These are phyloP conservation scores for Notospermus geniculatus DNA, from an alignment of 1,140 invertebrate genomes.

Conservation along the genomic window DNA sequence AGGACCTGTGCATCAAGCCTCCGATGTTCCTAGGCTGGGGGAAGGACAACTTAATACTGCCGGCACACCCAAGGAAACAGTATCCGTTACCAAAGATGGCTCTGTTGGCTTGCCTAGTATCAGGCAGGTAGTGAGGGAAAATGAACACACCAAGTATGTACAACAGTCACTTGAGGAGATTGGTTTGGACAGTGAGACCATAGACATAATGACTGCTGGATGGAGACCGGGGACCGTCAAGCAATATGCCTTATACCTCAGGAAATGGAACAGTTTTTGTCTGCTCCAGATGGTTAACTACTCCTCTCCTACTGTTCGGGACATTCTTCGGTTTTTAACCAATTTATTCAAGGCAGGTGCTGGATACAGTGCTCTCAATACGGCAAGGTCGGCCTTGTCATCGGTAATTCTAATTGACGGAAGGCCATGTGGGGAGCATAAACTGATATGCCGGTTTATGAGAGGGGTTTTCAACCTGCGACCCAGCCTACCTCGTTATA, in stretches of 20 bases:
- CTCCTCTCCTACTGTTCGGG: not conserved
- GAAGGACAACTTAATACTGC: not conserved
- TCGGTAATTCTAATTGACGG: not conserved
- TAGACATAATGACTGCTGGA: not conserved
- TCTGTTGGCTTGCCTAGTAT: not conserved
- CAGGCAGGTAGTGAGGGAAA: not conserved
- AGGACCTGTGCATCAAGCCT: not conserved
- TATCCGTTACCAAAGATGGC: not conserved
- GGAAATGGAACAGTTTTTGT: not conserved
- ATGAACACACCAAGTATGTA: too few species aligned
- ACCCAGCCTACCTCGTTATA: not conserved
- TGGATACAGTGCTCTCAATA: conserved; percentile 6
- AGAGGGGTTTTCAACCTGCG: conserved; percentile 3
- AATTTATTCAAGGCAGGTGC: not conserved
- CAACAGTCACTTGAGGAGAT: too few species aligned
- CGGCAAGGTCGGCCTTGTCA: not conserved
- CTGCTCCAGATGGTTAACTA: not conserved
- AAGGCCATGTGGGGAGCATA: not conserved
- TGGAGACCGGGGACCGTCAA: conserved; percentile 1
- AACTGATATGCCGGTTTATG: conserved; percentile 2
- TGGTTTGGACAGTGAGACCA: not conserved
- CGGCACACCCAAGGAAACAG: not conserved
- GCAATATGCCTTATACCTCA: not conserved
- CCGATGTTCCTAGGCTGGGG: not conserved
- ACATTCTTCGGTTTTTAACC: not conserved